Conservation (phyloP, 2,113 vertebrate genomes). For the Aphyosemion australe region DNA sequence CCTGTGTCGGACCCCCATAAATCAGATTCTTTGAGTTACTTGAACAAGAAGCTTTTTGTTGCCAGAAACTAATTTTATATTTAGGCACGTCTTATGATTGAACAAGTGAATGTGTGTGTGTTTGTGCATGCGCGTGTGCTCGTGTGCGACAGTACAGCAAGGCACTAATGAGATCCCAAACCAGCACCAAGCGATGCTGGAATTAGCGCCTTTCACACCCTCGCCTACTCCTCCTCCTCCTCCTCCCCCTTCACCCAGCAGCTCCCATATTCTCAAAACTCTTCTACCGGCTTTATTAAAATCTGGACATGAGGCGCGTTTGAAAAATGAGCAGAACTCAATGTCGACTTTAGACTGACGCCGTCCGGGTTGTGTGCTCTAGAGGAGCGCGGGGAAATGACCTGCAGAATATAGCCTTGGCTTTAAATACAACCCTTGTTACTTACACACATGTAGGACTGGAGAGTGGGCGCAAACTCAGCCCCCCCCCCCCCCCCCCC, state of each 20-base stretch:
- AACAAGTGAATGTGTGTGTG: slow-evolving; percentile 61
- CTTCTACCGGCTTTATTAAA: slow-evolving; percentile 75
- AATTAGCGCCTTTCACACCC: slow-evolving; percentile 65
- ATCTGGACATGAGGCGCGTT: slow-evolving; percentile 58
- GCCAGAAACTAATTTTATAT: slow-evolving; percentile 76
- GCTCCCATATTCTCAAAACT: slow-evolving; percentile 54
- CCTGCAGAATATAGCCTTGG: slow-evolving; percentile 55
- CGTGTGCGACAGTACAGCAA: slow-evolving; percentile 73
- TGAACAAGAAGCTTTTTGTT: slow-evolving; percentile 55
- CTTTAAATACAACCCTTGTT: slow-evolving; percentile 54
- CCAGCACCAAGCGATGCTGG: slow-evolving; percentile 43
- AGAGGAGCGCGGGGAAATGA: slow-evolving; percentile 51
- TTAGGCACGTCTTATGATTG: slow-evolving; percentile 76
- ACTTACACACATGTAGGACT: slow-evolving; percentile 43
- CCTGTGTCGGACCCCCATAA: slow-evolving; percentile 62
- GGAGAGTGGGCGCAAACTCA: slow-evolving; percentile 14
- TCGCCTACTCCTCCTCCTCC: slow-evolving; percentile 6
- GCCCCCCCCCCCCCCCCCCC: too few relatives aligned
- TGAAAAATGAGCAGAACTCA: slow-evolving; percentile 76
- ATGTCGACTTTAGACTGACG: slow-evolving; percentile 57
- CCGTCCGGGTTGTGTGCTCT: slow-evolving; percentile 25
- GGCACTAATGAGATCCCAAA: slow-evolving; percentile 75
- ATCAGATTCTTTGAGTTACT: slow-evolving; percentile 51
- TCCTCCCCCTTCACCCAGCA: slow-evolving; percentile 29
- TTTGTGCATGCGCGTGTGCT: neutral